Evolutionary conservation across 30 jellyfish, hydroid and myxozoan genomes (phyloP).

Genomic region (Morbakka virulenta): DNA sequence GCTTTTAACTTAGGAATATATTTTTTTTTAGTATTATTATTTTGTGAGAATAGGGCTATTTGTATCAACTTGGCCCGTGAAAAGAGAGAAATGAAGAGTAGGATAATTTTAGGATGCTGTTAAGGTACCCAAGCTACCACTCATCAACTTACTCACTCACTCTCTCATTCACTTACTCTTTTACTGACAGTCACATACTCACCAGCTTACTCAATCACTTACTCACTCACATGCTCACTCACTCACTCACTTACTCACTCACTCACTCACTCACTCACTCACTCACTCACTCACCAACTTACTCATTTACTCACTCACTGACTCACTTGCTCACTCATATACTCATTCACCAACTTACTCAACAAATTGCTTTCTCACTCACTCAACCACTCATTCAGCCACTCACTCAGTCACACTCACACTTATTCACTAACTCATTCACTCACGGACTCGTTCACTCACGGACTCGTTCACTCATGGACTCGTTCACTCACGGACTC

Average conservation of each 20-base stretch:
- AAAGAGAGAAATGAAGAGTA: no score
- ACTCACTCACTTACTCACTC: neutral
- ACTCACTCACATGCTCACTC: neutral
- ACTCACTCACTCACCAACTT: neutral
- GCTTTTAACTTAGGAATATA: no score
- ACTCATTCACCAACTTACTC: neutral
- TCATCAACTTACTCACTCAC: neutral
- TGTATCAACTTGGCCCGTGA: slow-evolving; percentile 67
- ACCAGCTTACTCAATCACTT: neutral
- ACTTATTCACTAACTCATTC: neutral
- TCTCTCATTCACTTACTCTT: neutral
- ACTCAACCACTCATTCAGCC: neutral
- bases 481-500: neutral
- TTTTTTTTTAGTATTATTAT: no score
- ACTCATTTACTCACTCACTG: neutral
- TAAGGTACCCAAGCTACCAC: neutral
- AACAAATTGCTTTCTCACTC: no score
- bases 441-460: neutral
- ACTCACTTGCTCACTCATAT: neutral
- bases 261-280: neutral
- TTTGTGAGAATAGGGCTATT: no score
- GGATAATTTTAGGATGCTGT: no score
- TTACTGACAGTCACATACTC: neutral
- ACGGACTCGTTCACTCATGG: neutral
- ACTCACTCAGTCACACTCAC: neutral